Percentiles rank a stretch among this genome's conserved stretches.
Evolutionary conservation across 1,140 invertebrate species (phyloP).

Genomic region (Drosophila bocqueti): DNA sequence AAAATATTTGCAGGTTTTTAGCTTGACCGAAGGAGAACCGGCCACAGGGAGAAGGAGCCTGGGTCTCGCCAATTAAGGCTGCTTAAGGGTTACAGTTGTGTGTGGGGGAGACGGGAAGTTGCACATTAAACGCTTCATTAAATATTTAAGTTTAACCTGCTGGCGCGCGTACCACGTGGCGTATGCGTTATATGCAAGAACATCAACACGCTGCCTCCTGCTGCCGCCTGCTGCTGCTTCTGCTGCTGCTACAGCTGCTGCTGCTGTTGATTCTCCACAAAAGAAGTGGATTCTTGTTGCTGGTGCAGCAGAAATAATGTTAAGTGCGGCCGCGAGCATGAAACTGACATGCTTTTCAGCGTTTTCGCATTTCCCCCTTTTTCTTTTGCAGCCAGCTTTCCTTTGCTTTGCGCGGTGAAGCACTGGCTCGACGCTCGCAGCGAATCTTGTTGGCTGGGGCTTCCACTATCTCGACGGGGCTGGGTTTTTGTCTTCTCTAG

Average conservation of each 20-base stretch:
- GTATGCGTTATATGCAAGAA: conserved; percentile 64
- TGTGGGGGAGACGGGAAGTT: conserved; percentile 31
- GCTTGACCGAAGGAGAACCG: conserved; percentile 32
- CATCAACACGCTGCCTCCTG: conserved; percentile 5
- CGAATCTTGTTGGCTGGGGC: conserved; percentile 34
- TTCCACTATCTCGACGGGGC: conserved; percentile 9
- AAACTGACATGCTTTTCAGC: conserved; percentile 79
- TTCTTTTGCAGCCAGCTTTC: conserved; percentile 47
- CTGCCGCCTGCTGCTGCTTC: conserved; percentile 22
- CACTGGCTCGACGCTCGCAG: conserved; percentile 46
- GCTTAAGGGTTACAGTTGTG: conserved; percentile 41
- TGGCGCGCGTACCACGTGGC: conserved; percentile 54
- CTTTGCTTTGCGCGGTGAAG: conserved; percentile 35
- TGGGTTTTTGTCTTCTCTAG: conserved; percentile 12
- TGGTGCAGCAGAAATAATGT: conserved; percentile 79
- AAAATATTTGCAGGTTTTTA: conserved; percentile 67
- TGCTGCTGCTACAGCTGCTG: conserved; percentile 26
- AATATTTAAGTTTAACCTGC: conserved; percentile 78
- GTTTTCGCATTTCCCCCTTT: conserved; percentile 39
- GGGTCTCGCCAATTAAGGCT: conserved; percentile 64
- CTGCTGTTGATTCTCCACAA: conserved; percentile 53
- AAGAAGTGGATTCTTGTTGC: conserved; percentile 57
- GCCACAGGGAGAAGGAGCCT: neutral
- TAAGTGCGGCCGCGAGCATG: conserved; percentile 80
- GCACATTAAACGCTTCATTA: conserved; percentile 81